Percentiles rank a stretch among this genome's conserved stretches.
phyloP scores from a whole-genome alignment of 2,113 vertebrate species.

The Aptenodytes patagonicus region DNA sequence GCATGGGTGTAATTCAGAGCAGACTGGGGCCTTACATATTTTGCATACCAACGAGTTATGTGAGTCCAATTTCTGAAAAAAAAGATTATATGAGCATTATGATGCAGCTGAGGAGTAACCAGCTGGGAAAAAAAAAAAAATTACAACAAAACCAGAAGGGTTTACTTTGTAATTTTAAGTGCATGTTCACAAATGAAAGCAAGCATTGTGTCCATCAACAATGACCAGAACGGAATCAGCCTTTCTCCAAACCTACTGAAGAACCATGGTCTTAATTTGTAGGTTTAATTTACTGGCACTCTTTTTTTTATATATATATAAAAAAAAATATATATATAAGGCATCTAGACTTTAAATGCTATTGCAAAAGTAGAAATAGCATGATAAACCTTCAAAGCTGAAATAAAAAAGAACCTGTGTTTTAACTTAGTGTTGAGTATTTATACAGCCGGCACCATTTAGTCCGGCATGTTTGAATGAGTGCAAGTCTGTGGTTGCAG shows the following conservation, averaged over 20 bases:
- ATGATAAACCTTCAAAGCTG: constrained; percentile 74
- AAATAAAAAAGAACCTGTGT: constrained; percentile 82
- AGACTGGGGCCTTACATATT: constrained; percentile 24
- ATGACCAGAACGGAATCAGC: not conserved
- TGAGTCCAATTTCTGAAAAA: not conserved
- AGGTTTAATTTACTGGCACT: constrained; percentile 34
- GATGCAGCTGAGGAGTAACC: not conserved
- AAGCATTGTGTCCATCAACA: not conserved
- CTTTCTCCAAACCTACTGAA: not conserved
- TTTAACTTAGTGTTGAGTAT: constrained; percentile 65
- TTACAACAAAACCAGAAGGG: not conserved
- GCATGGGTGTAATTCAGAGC: constrained; percentile 39
- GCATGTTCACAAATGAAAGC: not conserved
- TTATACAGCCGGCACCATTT: constrained; percentile 87
- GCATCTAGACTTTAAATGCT: constrained; percentile 69
- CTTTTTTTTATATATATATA: not conserved
- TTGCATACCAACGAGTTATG: constrained; percentile 32
- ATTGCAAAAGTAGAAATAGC: constrained; percentile 71
- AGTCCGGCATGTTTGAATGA: constrained; percentile 70
- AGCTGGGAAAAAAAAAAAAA: not conserved
- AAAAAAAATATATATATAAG: not conserved
- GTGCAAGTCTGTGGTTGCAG: constrained; percentile 74
- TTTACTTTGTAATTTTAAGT: not conserved
- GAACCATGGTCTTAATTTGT: constrained; percentile 46
- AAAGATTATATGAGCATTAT: not conserved